Conservation (phyloP, 2,888 invertebrate genomes). For the Diadegma fenestrale region DNA sequence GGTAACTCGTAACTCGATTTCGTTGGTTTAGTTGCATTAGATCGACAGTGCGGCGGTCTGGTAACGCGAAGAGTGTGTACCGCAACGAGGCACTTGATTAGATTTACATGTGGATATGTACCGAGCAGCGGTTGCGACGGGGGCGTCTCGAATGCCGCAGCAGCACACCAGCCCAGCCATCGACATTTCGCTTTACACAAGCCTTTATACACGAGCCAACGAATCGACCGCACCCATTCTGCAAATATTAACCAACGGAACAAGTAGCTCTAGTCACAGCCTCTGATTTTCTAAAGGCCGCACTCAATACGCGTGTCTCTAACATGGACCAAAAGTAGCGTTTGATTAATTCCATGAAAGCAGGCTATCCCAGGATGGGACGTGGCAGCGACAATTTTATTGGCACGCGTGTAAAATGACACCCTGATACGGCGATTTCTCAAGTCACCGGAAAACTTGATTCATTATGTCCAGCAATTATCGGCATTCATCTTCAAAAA, state of each 20-base stretch:
- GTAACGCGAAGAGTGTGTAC: constrained; percentile 80
- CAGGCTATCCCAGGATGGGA: constrained; percentile 1
- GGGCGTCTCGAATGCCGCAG: constrained; percentile 63
- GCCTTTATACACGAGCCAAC: constrained; percentile 75
- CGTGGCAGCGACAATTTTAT: background rate
- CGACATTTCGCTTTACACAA: constrained; percentile 69
- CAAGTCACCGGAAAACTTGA: too few relatives aligned
- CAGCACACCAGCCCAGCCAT: constrained; percentile 42
- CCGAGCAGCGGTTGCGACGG: constrained; percentile 55
- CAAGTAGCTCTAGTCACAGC: constrained; percentile 60
- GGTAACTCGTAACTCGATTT: constrained; percentile 82
- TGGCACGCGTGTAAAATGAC: background rate
- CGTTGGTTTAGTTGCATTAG: constrained; percentile 84
- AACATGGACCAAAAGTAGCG: background rate
- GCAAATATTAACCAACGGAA: constrained; percentile 79
- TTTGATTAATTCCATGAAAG: constrained; percentile 40
- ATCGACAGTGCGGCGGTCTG: constrained; percentile 73
- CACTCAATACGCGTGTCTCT: constrained; percentile 68
- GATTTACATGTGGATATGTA: constrained; percentile 83
- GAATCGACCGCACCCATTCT: constrained; percentile 70
- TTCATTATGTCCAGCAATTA: too few relatives aligned
- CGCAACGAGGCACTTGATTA: constrained; percentile 82
- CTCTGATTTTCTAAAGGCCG: constrained; percentile 71
- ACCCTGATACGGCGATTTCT: background rate
- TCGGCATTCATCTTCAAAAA: too few relatives aligned